Base-by-base conservation (phyloP, 2,797 vertebrate species). In the Capromys pilorides region DNA sequence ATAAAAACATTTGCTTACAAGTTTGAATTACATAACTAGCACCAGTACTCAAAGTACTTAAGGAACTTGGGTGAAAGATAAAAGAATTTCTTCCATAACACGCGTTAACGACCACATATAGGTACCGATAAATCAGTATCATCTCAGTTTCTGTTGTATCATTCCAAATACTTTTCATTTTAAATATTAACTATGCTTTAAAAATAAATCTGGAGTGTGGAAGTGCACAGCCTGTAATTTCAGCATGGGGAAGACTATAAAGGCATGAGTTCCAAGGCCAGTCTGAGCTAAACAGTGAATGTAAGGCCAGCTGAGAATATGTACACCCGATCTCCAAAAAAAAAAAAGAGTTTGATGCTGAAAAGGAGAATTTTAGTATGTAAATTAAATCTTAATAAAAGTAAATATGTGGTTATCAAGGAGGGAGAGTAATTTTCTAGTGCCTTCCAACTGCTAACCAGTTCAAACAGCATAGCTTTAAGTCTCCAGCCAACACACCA, bases 81-180 rank as follows among this genome's bases (percentile, higher is more conserved):
- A 36, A 36, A 93, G 28, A 79, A 83, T 95, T 80, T 79, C 75
- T 96, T 95, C 88, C 57, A 62, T 69, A 91, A 94, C 19, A 87
- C 49, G 39, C 36, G 59, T 57, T 77, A 89, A 73, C 3, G 67
- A 86, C 10, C 77, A 93, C 91, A 91, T 92, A 93, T 61, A 88
- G 59, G 8, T 67, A 33, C 78, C 80, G 62, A 79, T 66, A 90
- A 93, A 95, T 6, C 28, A 93, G 39, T 51, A 90, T 67, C 64
- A 71, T 59, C 69, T 80, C 82, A 86, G n/a, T n/a, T 78, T 51
- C 67, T 57, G 39, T 59, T 90, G 90, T 21, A 39, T 2, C 91
- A 86, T 62, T 90, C 36, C 81, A 78, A 93, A 94, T 77, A 77
- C 6, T 0, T 8, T 94, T 90, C 79, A 89, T 51, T 95, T 94